These are phyloP conservation scores for Noctua janthina DNA, from an alignment of 2,888 invertebrate genomes.

Conservation along the genomic window DNA sequence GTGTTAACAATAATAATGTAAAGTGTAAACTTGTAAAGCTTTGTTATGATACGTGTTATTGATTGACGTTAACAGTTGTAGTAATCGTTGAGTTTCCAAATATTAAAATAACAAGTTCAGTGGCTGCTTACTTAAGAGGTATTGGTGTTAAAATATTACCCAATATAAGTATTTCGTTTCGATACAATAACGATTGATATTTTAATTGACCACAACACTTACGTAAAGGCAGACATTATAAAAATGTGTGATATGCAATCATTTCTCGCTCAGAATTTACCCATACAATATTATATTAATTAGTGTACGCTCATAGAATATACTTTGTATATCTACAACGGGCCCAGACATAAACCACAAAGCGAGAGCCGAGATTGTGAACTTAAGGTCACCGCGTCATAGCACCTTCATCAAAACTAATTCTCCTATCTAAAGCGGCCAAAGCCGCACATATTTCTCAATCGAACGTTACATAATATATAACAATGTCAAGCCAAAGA, in stretches of 20 bases:
- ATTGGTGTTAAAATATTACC: constrained; percentile 11
- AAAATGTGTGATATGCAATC: neutral
- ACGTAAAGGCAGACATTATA: constrained; percentile 4
- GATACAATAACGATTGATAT: constrained; percentile 33
- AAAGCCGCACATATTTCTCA: constrained; percentile 47
- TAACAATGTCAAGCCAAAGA: constrained; percentile 42
- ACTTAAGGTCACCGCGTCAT: constrained; percentile 34
- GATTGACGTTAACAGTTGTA: constrained; percentile 20
- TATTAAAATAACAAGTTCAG: constrained; percentile 10
- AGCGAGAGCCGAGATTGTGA: constrained; percentile 20
- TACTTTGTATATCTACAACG: neutral
- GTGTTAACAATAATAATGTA: constrained; percentile 20
- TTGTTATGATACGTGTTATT: constrained; percentile 23
- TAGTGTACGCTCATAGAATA: neutral
- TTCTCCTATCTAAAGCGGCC: constrained; percentile 23
- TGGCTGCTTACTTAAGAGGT: constrained; percentile 17
- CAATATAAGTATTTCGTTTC: constrained; percentile 22
- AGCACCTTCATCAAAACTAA: constrained; percentile 32
- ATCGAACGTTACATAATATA: constrained; percentile 51
- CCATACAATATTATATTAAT: neutral
- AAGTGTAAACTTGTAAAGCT: neutral
- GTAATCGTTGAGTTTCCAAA: constrained; percentile 20
- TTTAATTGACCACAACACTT: constrained; percentile 15
- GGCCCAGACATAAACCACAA: constrained; percentile 8
- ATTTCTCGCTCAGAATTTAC: neutral